Base-by-base conservation (phyloP, 2,113 vertebrate species). In the Ophthalmolycus amberensis region DNA sequence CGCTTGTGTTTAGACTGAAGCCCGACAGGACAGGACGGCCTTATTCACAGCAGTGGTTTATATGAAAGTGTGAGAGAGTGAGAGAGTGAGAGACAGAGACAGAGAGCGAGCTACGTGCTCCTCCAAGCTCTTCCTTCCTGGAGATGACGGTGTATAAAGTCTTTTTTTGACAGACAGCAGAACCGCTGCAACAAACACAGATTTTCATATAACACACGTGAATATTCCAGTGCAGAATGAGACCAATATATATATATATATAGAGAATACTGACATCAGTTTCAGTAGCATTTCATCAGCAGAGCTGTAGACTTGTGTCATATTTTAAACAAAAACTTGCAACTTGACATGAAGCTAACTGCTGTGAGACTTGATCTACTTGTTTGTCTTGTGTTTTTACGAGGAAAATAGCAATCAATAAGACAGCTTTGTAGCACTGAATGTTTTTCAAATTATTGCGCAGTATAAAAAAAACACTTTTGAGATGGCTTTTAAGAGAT, bases 21-120 rank as follows among this genome's bases (percentile, higher is more conserved):
- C 18, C 68, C 83, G 89, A 87, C 80, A 79, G 87, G 74, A 93
- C 88, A 73, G 80, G 85, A 71, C 80, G 83, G 74, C 83, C 82
- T 80, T 81, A 74, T 78, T 89, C 72, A 64, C 11, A 73, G 63
- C 44, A 54, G 71, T 14, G 67, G 65, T 86, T 81, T 66, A 56
- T 67, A 18, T 18, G 29, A 48, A 2, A 3, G 40, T 12, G 40
- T 42, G 48, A 50, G 48, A 50, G 48, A 20, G 48, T 8, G 48
- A 50, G 8, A 40, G 40, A 10, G 7, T 8, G 25, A 25, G 25
- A 25, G 25, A 25, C 1, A 25, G 48, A 50, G 48, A 78, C 63
- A 52, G 3, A 27, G 42, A 18, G 18, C 16, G 69, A 65, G 18
- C 1, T 15, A 20, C 4, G 12, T 44, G 42, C 14, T 46, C 14